phyloP scores from a whole-genome alignment of 2,888 invertebrate species.

The Agrilus cyanescens region DNA sequence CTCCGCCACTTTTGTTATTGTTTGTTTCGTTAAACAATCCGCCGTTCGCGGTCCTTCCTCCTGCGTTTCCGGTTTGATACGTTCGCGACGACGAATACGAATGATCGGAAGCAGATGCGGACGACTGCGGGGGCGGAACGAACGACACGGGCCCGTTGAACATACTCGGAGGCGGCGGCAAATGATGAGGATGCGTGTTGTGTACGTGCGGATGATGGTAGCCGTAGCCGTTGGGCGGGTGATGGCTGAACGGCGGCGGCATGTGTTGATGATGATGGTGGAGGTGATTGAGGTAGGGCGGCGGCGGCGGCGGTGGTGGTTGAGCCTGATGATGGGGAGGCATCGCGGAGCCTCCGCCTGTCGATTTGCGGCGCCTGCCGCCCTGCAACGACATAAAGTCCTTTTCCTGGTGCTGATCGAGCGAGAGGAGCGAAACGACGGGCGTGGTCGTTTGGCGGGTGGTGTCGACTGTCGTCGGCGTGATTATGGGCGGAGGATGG shows the following conservation, averaged over 20 bases:
- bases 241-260: conserved; percentile 5
- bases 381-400: conserved; percentile 33
- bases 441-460: conserved; percentile 29
- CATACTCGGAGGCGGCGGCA: conserved; percentile 1
- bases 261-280: conserved; percentile 1
- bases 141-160: conserved; percentile 2
- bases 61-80: too few relatives aligned
- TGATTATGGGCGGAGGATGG: too few relatives aligned
- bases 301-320: conserved; percentile 7
- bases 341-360: conserved; percentile 1
- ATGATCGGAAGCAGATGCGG: conserved; percentile 2
- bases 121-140: not conserved
- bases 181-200: conserved; percentile 4
- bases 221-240: conserved; percentile 4
- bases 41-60: not conserved
- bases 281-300: conserved; percentile 2
- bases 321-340: conserved; percentile 6
- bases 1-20: not conserved
- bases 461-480: conserved; percentile 6
- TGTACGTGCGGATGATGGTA: conserved; percentile 7
- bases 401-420: conserved; percentile 33
- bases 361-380: conserved; percentile 25
- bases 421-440: conserved; percentile 30
- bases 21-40: not conserved
- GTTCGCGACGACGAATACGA: too few relatives aligned